A percentile compares a stretch with the other conserved stretches of the same genome.
Conservation (phyloP, 2,888 invertebrate genomes). For the Ophion ventricosus region DNA sequence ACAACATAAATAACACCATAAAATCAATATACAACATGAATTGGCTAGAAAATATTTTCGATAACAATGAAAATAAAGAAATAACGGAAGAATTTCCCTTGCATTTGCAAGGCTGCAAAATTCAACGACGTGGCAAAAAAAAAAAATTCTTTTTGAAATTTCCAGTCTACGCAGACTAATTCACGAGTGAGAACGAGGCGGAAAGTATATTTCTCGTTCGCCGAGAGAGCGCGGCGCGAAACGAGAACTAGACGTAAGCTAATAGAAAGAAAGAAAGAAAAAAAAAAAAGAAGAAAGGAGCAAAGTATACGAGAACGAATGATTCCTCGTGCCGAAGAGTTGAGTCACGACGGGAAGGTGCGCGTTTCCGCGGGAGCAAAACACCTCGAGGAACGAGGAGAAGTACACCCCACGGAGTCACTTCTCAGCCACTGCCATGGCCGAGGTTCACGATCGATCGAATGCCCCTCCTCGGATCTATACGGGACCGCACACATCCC, state of each 20-base stretch:
- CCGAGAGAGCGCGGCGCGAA: too few species aligned
- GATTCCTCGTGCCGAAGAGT: conserved; percentile 46
- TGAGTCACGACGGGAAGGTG: conserved; percentile 59
- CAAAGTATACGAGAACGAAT: background rate
- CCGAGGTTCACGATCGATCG: conserved; percentile 65
- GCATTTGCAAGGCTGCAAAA: too few species aligned
- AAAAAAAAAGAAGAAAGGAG: background rate
- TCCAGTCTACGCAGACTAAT: too few species aligned
- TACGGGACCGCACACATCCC: background rate
- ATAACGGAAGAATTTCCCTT: too few species aligned
- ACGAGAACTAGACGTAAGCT: background rate
- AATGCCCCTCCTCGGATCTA: conserved; percentile 4
- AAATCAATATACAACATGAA: too few species aligned
- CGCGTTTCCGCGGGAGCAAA: conserved; percentile 21
- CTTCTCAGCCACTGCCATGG: conserved; percentile 63
- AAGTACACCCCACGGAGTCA: conserved; percentile 21
- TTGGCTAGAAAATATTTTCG: too few species aligned
- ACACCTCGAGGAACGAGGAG: conserved; percentile 19
- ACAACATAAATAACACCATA: too few species aligned
- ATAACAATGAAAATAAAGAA: too few species aligned
- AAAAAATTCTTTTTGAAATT: too few species aligned
- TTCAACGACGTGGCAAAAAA: too few species aligned
- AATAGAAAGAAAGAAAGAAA: background rate
- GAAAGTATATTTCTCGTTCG: too few species aligned
- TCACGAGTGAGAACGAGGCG: too few species aligned